Base-by-base conservation (phyloP, 2,113 vertebrate genomes). In the Corapipo altera region DNA sequence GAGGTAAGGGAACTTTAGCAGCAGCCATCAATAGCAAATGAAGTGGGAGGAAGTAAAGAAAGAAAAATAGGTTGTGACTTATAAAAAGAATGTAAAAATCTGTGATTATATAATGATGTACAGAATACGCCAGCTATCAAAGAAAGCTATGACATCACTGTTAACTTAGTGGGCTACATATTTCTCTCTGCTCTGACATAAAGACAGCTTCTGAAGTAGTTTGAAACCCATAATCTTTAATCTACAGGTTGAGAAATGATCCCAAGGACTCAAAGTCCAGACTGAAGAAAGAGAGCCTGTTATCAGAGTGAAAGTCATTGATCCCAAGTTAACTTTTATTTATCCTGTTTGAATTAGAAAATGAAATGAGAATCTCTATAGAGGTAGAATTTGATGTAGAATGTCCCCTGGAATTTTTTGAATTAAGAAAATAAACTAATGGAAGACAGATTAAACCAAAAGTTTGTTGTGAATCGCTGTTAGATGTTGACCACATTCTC, bases 11-110 rank as follows among this genome's bases (percentile, higher is more conserved):
- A 96, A 95, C 69, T 91, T 69, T 39, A 49, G 91, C 83, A 54
- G 87, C 94, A 97, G 91, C 84, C 33, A 5, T 95, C 96, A 96
- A 94, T 72, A 96, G 71, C 74, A 83, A 78, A 76, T 92, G 62
- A 94, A n/a, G 89, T 91, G 78, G 96, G 92, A 96, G 81, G 85
- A 95, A 66, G 89, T 57, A 74, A 85, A 93, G 90, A 88, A 93
- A 85, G 69, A 95, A 96, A 96, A 96, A 95, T 86, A 97, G 96
- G 67, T 87, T 70, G 35, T 72, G 62, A 84, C 95, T 93, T 96
- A 93, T 82, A 96, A 96, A 84, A 96, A 93, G 80, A 93, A 97
- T 70, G 23, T 71, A 76, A 84, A 96, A 93, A 89, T 74, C 82
- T 82, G 73, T 21, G 52, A 91, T 97, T 96, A 97, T 54, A 78